Evolutionary conservation across 1,140 invertebrate species (phyloP).

Genomic region (Steinernema khuongi): DNA sequence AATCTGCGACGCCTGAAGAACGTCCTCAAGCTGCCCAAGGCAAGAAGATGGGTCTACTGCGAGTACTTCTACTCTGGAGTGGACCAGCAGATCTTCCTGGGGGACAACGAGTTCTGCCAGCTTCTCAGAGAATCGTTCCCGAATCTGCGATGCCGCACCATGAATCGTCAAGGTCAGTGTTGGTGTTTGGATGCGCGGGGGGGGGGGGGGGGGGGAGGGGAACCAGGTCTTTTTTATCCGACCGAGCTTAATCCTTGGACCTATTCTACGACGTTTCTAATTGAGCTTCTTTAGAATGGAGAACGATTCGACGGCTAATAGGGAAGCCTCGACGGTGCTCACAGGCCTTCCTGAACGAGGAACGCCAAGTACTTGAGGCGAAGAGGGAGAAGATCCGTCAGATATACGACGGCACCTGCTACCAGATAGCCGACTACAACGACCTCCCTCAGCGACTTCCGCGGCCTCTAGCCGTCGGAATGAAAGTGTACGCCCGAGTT

Average conservation of each 20-base stretch:
- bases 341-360: slow-evolving; percentile 85
- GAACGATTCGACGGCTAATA: slow-evolving; percentile 32
- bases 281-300: slow-evolving; percentile 24
- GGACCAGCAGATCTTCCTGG: slow-evolving; percentile 78
- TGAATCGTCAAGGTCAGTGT: slow-evolving; percentile 69
- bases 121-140: slow-evolving; percentile 92
- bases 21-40: slow-evolving; percentile 63
- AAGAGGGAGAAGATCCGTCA: slow-evolving; percentile 85
- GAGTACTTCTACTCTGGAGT: slow-evolving; percentile 93
- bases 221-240: no score
- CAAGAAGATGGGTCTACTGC: slow-evolving; percentile 97
- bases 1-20: slow-evolving; percentile 18
- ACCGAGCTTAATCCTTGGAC: slow-evolving; percentile 61
- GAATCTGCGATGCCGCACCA: slow-evolving; percentile 74
- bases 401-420: slow-evolving; percentile 73
- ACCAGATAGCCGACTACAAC: slow-evolving; percentile 38
- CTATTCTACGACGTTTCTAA: slow-evolving; percentile 74
- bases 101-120: slow-evolving; percentile 91
- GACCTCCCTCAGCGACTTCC: slow-evolving; percentile 93
- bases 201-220: no score
- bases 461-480: slow-evolving; percentile 87
- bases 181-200: no score
- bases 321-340: slow-evolving; percentile 77
- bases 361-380: slow-evolving; percentile 77
- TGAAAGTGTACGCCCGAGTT: slow-evolving; percentile 74